Evolutionary conservation across 2,797 vertebrate species (phyloP).

Genomic region (Lepidocolaptes lacrymiger): DNA sequence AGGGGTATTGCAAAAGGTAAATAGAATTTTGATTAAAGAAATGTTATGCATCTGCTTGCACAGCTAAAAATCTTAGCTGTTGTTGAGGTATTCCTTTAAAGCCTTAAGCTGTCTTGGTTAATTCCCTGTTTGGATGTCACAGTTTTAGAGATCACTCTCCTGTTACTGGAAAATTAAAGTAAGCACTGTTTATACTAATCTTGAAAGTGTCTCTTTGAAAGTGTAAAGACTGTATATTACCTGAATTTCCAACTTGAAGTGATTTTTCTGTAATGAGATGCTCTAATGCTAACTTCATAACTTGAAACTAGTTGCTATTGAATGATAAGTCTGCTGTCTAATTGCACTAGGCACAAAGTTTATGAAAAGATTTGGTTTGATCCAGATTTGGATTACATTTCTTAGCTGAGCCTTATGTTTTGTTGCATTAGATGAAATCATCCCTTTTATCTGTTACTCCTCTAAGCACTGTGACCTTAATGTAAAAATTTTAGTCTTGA

Average conservation of each 20-base stretch:
- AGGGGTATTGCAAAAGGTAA: not conserved
- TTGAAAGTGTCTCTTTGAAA: not conserved
- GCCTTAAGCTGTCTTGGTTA: not conserved
- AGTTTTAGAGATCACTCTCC: not conserved
- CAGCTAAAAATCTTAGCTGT: not conserved
- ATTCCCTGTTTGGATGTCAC: not conserved
- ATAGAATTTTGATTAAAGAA: not conserved
- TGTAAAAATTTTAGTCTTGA: not conserved
- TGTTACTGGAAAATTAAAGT: not conserved
- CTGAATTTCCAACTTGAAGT: not conserved
- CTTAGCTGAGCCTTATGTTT: not conserved
- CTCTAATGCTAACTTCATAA: not conserved
- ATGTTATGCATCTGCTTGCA: not conserved
- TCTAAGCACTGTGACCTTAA: not conserved
- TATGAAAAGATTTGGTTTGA: not conserved
- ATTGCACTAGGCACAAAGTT: not conserved
- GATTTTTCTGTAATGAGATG: not conserved
- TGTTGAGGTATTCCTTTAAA: not conserved
- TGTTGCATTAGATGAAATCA: not conserved
- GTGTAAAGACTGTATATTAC: not conserved
- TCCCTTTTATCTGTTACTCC: not conserved
- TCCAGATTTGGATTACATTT: not conserved
- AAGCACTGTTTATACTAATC: not conserved
- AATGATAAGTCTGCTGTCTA: not conserved
- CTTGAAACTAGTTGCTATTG: not conserved